phyloP scores from a whole-genome alignment of 64 coral and sea anemone genomes.

The Exaiptasia diaphana region DNA sequence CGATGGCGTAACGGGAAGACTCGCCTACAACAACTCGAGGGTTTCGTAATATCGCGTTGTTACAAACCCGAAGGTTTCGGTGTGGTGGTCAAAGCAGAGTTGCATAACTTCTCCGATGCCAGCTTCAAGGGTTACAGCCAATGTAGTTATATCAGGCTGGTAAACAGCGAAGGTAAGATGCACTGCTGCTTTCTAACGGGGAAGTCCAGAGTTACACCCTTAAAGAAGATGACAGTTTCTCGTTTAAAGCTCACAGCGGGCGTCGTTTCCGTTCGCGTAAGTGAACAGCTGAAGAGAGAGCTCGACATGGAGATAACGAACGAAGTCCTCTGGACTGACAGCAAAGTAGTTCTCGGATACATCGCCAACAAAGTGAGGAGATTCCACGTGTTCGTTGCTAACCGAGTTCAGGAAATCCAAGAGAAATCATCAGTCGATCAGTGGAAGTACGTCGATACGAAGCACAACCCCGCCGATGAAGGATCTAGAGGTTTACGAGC shows the following conservation, averaged over 20 bases:
- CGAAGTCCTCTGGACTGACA: slow-evolving; percentile 34
- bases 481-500: neutral
- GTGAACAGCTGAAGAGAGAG: slow-evolving; percentile 11
- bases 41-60: neutral
- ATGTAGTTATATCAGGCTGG: slow-evolving; percentile 10
- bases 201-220: slow-evolving; percentile 1
- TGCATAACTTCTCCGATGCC: slow-evolving; percentile 36
- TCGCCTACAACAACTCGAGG: neutral
- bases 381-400: neutral
- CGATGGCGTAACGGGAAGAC: slow-evolving; percentile 21
- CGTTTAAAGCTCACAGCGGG: slow-evolving; percentile 16
- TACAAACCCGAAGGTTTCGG: slow-evolving; percentile 28
- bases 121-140: slow-evolving; percentile 23
- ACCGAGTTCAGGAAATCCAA: slow-evolving; percentile 14
- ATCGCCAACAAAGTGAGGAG: slow-evolving; percentile 12
- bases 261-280: slow-evolving; percentile 1
- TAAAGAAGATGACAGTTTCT: slow-evolving; percentile 2
- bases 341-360: slow-evolving; percentile 14
- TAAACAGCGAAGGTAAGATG: neutral
- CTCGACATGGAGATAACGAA: neutral
- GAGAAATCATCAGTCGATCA: neutral
- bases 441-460: neutral
- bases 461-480: neutral
- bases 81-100: neutral
- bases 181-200: slow-evolving; percentile 21